Conservation (phyloP, 1,140 invertebrate genomes). For the Cyphomyrmex costatus region DNA sequence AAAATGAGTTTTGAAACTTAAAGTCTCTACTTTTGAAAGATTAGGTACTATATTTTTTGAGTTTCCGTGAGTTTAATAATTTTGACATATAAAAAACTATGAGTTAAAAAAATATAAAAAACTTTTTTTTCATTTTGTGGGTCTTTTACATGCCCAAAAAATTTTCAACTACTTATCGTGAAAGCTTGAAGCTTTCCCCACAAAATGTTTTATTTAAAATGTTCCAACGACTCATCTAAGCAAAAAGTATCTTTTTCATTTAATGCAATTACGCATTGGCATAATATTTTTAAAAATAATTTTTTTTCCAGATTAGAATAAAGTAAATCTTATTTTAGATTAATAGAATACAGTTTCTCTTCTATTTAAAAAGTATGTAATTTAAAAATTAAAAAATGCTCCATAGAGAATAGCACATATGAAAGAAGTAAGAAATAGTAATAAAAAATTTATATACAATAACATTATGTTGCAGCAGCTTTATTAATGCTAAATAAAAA, state of each 20-base stretch:
- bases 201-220: too few relatives aligned
- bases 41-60: too few relatives aligned
- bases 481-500: slow-evolving; percentile 7
- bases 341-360: background rate
- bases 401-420: background rate
- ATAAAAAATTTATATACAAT: background rate
- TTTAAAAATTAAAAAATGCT: background rate
- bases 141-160: too few relatives aligned
- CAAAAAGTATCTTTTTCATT: background rate
- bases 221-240: background rate
- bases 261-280: background rate
- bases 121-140: too few relatives aligned
- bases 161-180: too few relatives aligned
- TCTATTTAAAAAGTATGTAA: slow-evolving; percentile 1
- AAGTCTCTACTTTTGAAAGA: too few relatives aligned
- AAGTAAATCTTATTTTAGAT: slow-evolving; percentile 24
- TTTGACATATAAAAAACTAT: too few relatives aligned
- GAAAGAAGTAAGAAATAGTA: slow-evolving; percentile 14
- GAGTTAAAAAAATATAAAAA: too few relatives aligned
- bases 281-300: slow-evolving; percentile 2
- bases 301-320: slow-evolving; percentile 35
- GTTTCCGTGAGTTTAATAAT: too few relatives aligned
- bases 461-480: background rate
- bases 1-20: too few relatives aligned
- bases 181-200: too few relatives aligned